Percentiles rank a stretch among this genome's conserved stretches.
phyloP scores from a whole-genome alignment of 2,888 invertebrate genomes.

The Apamea monoglypha region DNA sequence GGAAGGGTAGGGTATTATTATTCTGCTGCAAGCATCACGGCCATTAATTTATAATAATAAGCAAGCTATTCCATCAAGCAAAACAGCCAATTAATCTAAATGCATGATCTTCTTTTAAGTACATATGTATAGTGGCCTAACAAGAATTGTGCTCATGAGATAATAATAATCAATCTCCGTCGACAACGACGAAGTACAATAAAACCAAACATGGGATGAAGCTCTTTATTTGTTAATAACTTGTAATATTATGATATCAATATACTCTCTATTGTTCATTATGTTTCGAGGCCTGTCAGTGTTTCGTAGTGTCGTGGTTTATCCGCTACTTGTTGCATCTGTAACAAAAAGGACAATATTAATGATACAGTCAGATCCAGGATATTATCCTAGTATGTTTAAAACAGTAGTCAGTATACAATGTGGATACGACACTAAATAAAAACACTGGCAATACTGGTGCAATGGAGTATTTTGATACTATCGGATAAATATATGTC shows the following conservation, averaged over 20 bases:
- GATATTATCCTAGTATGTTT: neutral
- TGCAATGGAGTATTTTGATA: too few species aligned
- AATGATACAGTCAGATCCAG: neutral
- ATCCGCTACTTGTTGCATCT: conserved; percentile 44
- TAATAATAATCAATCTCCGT: neutral
- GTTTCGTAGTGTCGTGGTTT: neutral
- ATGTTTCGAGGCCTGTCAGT: neutral
- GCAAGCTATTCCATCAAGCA: neutral
- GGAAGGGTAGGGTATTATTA: neutral
- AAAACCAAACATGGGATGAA: neutral
- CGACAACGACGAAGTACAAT: neutral
- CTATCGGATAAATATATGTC: too few species aligned
- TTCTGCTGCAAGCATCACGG: neutral
- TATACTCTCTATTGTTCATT: neutral
- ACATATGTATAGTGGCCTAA: neutral
- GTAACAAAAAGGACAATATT: neutral
- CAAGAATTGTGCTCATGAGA: neutral
- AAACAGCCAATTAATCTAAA: neutral
- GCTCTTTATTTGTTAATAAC: conserved; percentile 30
- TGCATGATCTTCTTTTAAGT: neutral
- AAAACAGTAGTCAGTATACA: neutral
- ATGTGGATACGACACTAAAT: too few species aligned
- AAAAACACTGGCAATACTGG: too few species aligned
- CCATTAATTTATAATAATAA: neutral
- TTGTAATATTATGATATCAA: neutral